Base-by-base conservation (phyloP, 2,888 invertebrate genomes). In the Scaptodrosophila latifasciaeformis region DNA sequence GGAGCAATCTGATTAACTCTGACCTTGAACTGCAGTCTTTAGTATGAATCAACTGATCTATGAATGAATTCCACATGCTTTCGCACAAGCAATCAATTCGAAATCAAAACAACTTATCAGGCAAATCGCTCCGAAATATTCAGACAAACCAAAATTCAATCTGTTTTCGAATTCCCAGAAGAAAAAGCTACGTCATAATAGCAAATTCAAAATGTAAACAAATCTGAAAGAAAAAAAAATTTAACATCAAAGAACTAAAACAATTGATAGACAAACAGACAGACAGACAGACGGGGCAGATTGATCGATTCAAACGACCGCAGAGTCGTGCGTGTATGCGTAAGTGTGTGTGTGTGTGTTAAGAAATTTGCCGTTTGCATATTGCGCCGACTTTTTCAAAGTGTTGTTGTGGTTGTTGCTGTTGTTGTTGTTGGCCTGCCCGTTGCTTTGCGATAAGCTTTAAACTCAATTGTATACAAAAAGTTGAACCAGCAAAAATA, bases 181-280 rank as follows among this genome's bases (percentile, higher is more conserved):
- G n/a, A n/a, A n/a, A 15, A 9, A 15, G 34, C 34, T 12, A 2
- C 34, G 34, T 15, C 12, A 34, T 2, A 12, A 34, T 34, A 34
- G 6, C 21, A 27, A 21, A 46, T 35, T 42, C 49, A 59, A 54
- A 60, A 54, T 43, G n/a, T n/a, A n/a, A n/a, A n/a, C n/a, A n/a
- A n/a, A n/a, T n/a, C n/a, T n/a, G n/a, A n/a, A n/a, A n/a, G 54
- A 59, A 60, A 59, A 60, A 58, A 60, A 58, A 44, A 49, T 44
- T 54, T 12, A 49, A 60, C 49, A 46, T 47, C 42, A 49, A 53
- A 49, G 53, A 58, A 27, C 47, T 21, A 30, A 45, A 31, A 18
- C 43, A 10, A 37, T 15, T 37, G 37, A 37, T 37, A 37, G 37
- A 37, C 37, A 13, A 2, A 4, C 17, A 12, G 13, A 35, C 35